Percentiles rank a stretch among this genome's conserved stretches.
phyloP scores from a whole-genome alignment of 1,140 invertebrate species.

The Steinernema feltiae region DNA sequence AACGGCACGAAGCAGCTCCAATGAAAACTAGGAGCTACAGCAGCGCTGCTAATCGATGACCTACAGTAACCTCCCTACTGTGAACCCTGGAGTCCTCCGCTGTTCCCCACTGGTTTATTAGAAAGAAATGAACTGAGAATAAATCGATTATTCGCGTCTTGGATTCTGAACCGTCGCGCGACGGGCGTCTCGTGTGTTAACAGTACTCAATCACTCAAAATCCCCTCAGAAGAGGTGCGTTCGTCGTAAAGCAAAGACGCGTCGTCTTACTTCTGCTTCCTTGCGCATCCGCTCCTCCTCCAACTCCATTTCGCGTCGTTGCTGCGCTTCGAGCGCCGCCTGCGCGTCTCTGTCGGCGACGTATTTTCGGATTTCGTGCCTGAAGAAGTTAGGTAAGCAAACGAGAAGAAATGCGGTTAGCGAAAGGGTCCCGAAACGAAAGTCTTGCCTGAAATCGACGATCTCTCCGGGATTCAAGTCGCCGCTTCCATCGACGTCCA shows the following conservation, averaged over 20 bases:
- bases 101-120: not conserved
- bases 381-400: slow-evolving; percentile 22
- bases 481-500: slow-evolving; percentile 47
- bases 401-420: not conserved
- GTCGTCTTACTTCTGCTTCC: not conserved
- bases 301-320: slow-evolving; percentile 38
- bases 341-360: slow-evolving; percentile 39
- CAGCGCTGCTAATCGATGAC: too few species aligned
- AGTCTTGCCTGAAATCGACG: slow-evolving; percentile 51
- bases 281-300: slow-evolving; percentile 24
- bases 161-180: not conserved
- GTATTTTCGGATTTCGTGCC: slow-evolving; percentile 53
- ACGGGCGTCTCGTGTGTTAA: not conserved
- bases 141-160: not conserved
- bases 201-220: not conserved
- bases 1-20: too few species aligned
- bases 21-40: too few species aligned
- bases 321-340: slow-evolving; percentile 45
- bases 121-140: not conserved
- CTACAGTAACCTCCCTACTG: too few species aligned
- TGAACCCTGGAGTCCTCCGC: not conserved
- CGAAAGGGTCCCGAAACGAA: not conserved
- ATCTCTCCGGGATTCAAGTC: slow-evolving; percentile 54
- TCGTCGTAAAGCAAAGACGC: not conserved
- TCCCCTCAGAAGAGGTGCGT: not conserved